Evolutionary conservation across 2,888 invertebrate genomes (phyloP).

Genomic region (Candidula unifasciata): DNA sequence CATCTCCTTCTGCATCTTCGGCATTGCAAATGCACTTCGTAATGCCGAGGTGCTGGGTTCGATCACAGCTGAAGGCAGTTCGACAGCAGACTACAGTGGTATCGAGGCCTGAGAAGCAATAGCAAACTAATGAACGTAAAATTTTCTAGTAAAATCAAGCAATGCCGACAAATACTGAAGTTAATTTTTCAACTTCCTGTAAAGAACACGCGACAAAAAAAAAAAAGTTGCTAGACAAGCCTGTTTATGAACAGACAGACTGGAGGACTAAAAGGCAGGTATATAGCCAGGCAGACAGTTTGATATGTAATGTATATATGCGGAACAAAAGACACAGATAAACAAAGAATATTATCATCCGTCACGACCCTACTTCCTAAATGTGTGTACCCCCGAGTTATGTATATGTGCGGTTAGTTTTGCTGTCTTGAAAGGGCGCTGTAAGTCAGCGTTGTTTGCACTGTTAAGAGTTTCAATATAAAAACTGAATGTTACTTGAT

Average conservation of each 20-base stretch:
- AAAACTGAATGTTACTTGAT: background rate
- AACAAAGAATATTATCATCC: too few species aligned
- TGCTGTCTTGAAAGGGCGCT: background rate
- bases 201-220: too few species aligned
- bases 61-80: too few species aligned
- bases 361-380: too few species aligned
- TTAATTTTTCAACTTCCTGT: too few species aligned
- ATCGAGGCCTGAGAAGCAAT: background rate
- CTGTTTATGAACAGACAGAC: background rate
- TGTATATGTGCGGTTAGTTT: background rate
- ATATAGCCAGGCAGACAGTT: background rate
- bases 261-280: background rate
- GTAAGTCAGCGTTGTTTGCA: background rate
- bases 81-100: too few species aligned
- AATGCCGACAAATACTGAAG: background rate
- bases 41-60: too few species aligned
- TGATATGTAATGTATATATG: background rate
- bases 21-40: too few species aligned
- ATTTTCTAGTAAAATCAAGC: background rate
- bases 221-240: slow-evolving; percentile 24
- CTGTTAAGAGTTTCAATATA: background rate
- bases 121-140: background rate
- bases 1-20: too few species aligned
- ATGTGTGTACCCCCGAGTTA: too few species aligned
- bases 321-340: too few species aligned